A percentile compares a stretch with the other conserved stretches of the same genome.
These are phyloP conservation scores for Chionoecetes opilio DNA, from an alignment of 1,140 invertebrate species.

Conservation along the genomic window DNA sequence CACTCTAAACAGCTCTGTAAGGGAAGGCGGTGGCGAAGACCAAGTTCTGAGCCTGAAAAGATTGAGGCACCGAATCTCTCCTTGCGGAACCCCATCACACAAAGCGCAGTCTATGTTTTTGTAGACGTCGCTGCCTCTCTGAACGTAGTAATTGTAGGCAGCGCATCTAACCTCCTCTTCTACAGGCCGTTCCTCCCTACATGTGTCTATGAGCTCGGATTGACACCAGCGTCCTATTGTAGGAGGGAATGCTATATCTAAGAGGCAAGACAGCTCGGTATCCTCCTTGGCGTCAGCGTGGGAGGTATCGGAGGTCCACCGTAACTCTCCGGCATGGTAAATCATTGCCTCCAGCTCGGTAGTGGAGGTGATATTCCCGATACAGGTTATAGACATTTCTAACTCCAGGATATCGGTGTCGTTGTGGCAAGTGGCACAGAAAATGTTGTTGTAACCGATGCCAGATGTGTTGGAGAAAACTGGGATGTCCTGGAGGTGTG, in stretches of 20 bases:
- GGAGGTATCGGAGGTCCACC: constrained; percentile 11
- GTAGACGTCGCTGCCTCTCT: constrained; percentile 27
- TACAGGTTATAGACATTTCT: constrained; percentile 40
- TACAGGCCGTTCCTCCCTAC: neutral
- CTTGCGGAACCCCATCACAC: constrained; percentile 64
- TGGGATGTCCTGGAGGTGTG: constrained; percentile 74
- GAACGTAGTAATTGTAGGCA: constrained; percentile 66
- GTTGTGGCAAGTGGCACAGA: constrained; percentile 74
- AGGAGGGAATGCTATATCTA: constrained; percentile 30
- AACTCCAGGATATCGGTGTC: constrained; percentile 39
- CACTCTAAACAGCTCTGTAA: constrained; percentile 61
- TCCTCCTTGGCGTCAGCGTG: neutral
- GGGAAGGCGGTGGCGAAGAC: neutral
- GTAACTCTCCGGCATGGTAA: constrained; percentile 62
- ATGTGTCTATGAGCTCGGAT: constrained; percentile 40
- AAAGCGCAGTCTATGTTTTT: constrained; percentile 79
- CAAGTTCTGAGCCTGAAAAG: neutral
- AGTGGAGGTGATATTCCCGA: neutral
- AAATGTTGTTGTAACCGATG: constrained; percentile 71
- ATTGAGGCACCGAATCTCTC: constrained; percentile 59
- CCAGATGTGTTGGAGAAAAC: constrained; percentile 54
- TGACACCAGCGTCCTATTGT: constrained; percentile 52
- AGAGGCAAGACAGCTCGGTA: neutral
- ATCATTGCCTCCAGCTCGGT: constrained; percentile 47
- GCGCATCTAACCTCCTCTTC: constrained; percentile 45